phyloP scores from a whole-genome alignment of 2,113 vertebrate species.

The Engraulis encrasicolus region DNA sequence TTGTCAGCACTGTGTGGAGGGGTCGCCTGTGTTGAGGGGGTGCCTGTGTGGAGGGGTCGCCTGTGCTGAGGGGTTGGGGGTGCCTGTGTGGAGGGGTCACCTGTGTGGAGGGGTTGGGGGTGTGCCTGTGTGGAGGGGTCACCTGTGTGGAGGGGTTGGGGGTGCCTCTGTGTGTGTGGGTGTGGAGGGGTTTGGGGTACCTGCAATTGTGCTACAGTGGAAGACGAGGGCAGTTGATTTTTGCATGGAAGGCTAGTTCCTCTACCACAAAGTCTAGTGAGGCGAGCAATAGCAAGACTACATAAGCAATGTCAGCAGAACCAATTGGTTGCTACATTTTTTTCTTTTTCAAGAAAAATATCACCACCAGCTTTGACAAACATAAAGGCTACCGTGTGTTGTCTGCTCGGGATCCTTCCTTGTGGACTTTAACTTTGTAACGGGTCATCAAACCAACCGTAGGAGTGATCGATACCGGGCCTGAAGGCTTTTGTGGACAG shows the following conservation, averaged over 20 bases:
- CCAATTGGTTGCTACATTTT: background rate
- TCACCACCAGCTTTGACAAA: background rate
- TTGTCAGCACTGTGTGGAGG: background rate
- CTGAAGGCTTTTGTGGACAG: background rate
- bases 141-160: no score
- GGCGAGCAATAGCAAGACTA: background rate
- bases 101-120: no score
- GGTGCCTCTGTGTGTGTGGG: no score
- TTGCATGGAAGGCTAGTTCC: conserved; percentile 17
- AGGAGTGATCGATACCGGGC: background rate
- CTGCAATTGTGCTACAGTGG: conserved; percentile 1
- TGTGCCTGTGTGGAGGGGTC: no score
- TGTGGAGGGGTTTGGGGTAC: no score
- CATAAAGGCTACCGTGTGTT: conserved; percentile 1
- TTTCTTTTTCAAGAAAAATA: no score
- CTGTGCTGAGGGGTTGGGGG: no score
- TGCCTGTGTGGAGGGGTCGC: no score
- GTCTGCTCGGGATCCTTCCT: background rate
- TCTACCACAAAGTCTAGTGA: background rate
- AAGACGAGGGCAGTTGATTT: conserved; percentile 6
- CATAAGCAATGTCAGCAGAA: background rate
- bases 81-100: no score
- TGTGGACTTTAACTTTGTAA: background rate
- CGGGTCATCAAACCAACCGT: background rate
- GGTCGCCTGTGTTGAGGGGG: background rate